Conservation (phyloP, 1,140 invertebrate species). For the Drosophila tropicalis region DNA sequence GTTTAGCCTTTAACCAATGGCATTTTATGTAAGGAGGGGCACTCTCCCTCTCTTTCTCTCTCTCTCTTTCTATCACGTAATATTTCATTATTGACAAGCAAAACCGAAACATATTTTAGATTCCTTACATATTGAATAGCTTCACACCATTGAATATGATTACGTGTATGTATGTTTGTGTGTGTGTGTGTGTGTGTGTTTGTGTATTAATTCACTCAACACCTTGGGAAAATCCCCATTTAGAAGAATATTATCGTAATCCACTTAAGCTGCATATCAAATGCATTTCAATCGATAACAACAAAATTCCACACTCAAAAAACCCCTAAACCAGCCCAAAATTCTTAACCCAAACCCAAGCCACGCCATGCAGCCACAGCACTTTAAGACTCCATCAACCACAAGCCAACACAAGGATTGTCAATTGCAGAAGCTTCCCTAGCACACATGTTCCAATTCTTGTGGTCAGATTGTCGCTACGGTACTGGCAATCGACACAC, state of each 20-base stretch:
- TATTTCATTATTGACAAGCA: not conserved
- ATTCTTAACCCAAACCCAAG: not conserved
- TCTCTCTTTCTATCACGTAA: not conserved
- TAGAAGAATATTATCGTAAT: slow-evolving; percentile 49
- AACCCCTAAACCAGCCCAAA: not conserved
- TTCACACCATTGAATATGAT: slow-evolving; percentile 14
- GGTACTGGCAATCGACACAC: slow-evolving; percentile 54
- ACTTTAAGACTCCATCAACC: slow-evolving; percentile 56
- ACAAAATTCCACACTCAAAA: slow-evolving; percentile 16
- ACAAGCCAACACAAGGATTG: slow-evolving; percentile 30
- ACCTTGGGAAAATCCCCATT: slow-evolving; percentile 23
- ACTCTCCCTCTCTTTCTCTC: too few relatives aligned
- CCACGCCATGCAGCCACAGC: slow-evolving; percentile 16
- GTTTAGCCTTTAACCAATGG: slow-evolving; percentile 22
- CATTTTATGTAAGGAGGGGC: too few relatives aligned
- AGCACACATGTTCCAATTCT: slow-evolving; percentile 30
- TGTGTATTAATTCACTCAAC: slow-evolving; percentile 48
- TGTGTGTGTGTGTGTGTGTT: too few relatives aligned
- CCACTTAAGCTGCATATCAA: slow-evolving; percentile 47
- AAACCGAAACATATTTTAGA: not conserved
- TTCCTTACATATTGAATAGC: not conserved
- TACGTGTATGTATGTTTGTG: not conserved
- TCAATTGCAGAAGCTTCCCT: slow-evolving; percentile 28
- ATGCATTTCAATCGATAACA: slow-evolving; percentile 40
- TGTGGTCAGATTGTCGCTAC: slow-evolving; percentile 51